These are phyloP conservation scores for Benitochromis conjunctus DNA, from an alignment of 2,113 vertebrate species.

Conservation along the genomic window DNA sequence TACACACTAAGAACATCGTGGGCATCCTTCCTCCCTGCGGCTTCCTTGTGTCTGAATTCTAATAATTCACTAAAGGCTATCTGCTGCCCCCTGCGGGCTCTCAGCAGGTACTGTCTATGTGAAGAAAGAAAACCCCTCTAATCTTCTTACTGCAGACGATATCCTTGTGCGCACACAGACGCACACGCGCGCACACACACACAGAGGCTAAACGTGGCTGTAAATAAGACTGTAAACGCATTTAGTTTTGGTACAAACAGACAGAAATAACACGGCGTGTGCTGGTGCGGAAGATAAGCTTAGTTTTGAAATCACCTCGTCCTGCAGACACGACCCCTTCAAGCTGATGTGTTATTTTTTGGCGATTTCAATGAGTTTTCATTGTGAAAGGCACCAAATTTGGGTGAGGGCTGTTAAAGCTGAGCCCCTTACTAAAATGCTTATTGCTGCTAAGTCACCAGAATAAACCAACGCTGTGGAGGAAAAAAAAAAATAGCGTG, in stretches of 20 bases:
- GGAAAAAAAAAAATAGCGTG: background rate
- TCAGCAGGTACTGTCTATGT: background rate
- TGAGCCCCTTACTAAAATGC: background rate
- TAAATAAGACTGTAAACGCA: slow-evolving; percentile 9
- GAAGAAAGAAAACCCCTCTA: slow-evolving; percentile 16
- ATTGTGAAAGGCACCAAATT: background rate
- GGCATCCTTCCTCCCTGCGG: background rate
- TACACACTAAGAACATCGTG: background rate
- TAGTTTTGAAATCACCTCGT: background rate
- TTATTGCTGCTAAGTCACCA: background rate
- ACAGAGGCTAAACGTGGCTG: background rate
- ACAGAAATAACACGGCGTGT: background rate
- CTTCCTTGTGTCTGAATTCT: background rate
- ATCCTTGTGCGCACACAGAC: background rate
- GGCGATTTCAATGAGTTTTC: background rate
- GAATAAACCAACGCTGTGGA: background rate
- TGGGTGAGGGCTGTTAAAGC: background rate
- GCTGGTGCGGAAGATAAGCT: background rate
- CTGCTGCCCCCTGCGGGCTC: slow-evolving; percentile 54
- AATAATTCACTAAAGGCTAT: background rate
- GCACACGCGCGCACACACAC: background rate
- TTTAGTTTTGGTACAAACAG: background rate
- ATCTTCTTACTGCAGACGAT: slow-evolving; percentile 42
- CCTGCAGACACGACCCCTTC: background rate
- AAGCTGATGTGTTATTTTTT: background rate